Base-by-base conservation (phyloP, 2,888 invertebrate species). In the Ommatoiulus sabulosus region DNA sequence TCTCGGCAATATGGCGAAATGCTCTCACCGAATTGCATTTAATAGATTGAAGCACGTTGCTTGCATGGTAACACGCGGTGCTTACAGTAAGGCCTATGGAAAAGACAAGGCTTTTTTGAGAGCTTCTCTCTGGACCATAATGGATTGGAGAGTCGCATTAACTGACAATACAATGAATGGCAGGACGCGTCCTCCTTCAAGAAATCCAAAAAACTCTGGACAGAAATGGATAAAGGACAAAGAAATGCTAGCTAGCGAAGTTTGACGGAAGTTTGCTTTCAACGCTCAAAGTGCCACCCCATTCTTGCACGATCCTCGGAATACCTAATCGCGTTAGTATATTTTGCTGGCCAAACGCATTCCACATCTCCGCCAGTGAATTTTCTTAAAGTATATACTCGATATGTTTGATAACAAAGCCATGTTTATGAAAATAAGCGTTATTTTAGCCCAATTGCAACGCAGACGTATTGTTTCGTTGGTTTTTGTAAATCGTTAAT, bases 1-100 rank as follows among this genome's bases (percentile, higher is more conserved):
- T 80, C 80, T 35, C 35, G 80, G 80, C 80, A 80, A 80, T 80
- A 80, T 80, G 80, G 80, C 35, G 80, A 35, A 35, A 80, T 80
- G 80, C 80, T 80, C 80, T 80, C 80, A 80, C 35, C 80, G 80
- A 80, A 80, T 80, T 80, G 80, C 80, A 80, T 80, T 80, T 80
- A 80, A 80, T 80, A 80, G 80, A 80, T 80, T 80, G 80, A 80
- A 80, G 80, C 80, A 80, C 80, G 80, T 80, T 80, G 35, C 80
- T 80, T 80, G 80, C 80, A 80, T 80, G 80, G 80, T 80, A 80
- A 80, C 80, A 43, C 80, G 35, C 80, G 35, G 35, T 80, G 35
- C 80, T 80, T 80, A 80, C 35, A 80, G 35, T 35, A 35, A 80
- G 80, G 80, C 80, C 80, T 43, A 8, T 24, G 35, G 80, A 80